Base-by-base conservation (phyloP, 1,140 invertebrate species). In the Papilio polytes region DNA sequence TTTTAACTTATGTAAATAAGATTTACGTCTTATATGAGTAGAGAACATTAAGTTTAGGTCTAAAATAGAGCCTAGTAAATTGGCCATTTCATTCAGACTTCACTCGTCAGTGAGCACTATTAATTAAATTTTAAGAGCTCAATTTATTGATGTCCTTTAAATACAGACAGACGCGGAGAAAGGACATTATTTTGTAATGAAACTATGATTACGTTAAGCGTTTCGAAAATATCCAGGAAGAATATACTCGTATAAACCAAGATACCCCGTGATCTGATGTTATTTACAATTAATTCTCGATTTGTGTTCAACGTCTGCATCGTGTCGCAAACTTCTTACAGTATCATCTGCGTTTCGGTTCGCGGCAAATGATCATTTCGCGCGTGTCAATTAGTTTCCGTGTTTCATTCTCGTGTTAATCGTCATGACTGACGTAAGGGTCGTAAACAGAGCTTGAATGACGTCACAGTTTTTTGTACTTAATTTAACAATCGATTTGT, bases 321-420 rank as follows among this genome's bases (percentile, higher is more conserved):
- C 59, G 22, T 59, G 56, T 63, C 20, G 59, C n/a, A 12, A 63
- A 63, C 59, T 63, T 63, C 63, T 63, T 31, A 70, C 63, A 15
- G 13, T 70, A 26, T 70, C 26, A 36, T 4, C 63, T 15, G 63
- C 10, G 63, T 70, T 70, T 31, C 26, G 63, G 63, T 70, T 13
- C 63, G 26, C 63, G 26, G 63, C 26, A 70, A 70, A 70, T 70
- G 63, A 31, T 31, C 13, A 26, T 13, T 70, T 31, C 22, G 63
- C 26, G 26, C 22, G 12, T 15, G 4, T 15, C 13, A 31, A 26
- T 26, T 15, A 15, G 63, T 15, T 70, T 70, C 63, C 63, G 26
- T 70, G 63, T 70, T 70, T 15, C 26, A 70, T 70, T 70, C 63
- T 70, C 26, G 63, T 70, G 22, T 31, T 31, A 70, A 70, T 70